Conservation (phyloP, 2,113 vertebrate genomes). For the Pseudorasbora parva region DNA sequence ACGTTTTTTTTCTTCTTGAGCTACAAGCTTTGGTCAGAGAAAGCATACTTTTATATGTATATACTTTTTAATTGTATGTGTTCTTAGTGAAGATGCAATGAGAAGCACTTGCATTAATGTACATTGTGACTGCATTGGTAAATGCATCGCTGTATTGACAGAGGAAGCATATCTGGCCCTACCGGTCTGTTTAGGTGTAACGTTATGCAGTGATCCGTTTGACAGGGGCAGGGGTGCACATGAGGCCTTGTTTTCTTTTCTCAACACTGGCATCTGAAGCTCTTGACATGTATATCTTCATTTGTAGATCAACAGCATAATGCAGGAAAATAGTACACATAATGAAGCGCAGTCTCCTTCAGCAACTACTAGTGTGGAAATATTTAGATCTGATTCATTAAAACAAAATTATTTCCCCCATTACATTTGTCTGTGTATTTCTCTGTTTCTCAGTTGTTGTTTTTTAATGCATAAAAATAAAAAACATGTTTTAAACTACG, state of each 20-base stretch:
- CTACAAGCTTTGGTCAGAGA: background rate
- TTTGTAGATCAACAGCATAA: background rate
- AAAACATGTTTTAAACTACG: background rate
- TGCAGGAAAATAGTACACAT: background rate
- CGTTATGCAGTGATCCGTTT: background rate
- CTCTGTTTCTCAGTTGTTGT: background rate
- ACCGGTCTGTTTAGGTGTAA: background rate
- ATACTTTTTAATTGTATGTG: background rate
- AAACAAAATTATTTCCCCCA: background rate
- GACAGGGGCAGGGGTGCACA: background rate
- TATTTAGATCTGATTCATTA: background rate
- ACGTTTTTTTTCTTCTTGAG: background rate
- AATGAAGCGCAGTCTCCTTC: background rate
- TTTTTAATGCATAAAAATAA: background rate
- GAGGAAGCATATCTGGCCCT: background rate
- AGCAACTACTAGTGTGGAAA: background rate
- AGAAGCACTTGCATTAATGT: background rate
- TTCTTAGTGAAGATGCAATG: background rate
- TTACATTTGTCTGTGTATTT: background rate
- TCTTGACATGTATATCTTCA: background rate
- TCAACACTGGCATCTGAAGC: background rate
- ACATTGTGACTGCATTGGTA: background rate
- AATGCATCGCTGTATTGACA: background rate
- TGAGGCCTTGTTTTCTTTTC: slow-evolving; percentile 39
- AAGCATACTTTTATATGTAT: background rate